Evolutionary conservation across 1,140 invertebrate species (phyloP), one percentile per base, ranked within the genome.

Genomic region (Vanessa atalanta): DNA sequence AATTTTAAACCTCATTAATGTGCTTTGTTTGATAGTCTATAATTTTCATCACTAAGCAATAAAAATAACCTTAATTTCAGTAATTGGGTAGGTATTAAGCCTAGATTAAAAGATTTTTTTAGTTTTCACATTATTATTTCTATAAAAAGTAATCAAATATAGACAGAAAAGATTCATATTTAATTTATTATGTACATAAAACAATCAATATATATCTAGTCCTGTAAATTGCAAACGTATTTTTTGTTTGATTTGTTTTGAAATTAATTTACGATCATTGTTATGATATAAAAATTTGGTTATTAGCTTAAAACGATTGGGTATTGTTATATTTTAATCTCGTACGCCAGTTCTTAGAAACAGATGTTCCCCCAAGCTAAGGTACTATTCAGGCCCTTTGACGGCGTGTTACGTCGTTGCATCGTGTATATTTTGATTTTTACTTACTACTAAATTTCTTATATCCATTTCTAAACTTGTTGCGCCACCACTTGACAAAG

Each of bases 401-500:
- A 20, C 53, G 15, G 11, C 3, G 14, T 37, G 31, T 37, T 61
- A 5, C 2, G 31, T 43, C 14, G 26, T 37, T 31, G 57, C n/a
- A n/a, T 60, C 11, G 20, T 12, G 9, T 11, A 16, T 61, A 15
- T 75, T 31, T 61, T 51, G 50, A 48, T 63, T 1, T 55, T 48
- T 82, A 89, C 88, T 94, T 94, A 95, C 95, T 94, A 93, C 94
- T 95, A 93, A 95, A 95, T 90, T 95, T 95, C 93, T 95, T 95
- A 93, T 95, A 95, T 94, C 95, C 95, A 93, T 95, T 95, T 89
- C 95, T 94, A 93, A 96, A 95, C 93, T 95, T 95, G 89, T 95
- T 95, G 94, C 94, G 95, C 95, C 95, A 96, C 95, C 95, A 96
- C 93, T 95, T 95, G 88, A 96, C 95, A 89, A 96, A 94, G 94